These are phyloP conservation scores for Morpho achilles DNA, from an alignment of 2,888 invertebrate species.

Conservation along the genomic window DNA sequence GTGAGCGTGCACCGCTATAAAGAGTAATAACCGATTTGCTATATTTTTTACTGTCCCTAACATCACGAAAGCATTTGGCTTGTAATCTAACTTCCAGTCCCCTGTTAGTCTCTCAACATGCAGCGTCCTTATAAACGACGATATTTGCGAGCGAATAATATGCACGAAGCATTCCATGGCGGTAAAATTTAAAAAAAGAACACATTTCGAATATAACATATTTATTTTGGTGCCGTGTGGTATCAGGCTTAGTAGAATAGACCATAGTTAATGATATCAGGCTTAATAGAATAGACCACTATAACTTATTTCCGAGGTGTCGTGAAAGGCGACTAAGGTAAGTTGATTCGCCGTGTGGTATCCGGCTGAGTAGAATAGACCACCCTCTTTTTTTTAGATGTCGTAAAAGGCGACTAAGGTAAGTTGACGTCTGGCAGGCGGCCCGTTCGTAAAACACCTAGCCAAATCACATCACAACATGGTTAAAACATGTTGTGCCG, in stretches of 20 bases:
- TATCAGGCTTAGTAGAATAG: background rate
- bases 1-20: conserved; percentile 62
- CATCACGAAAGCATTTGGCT: conserved; percentile 47
- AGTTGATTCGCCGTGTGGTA: too few species aligned
- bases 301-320: background rate
- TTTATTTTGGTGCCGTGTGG: background rate
- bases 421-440: too few species aligned
- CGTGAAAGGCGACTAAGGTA: too few species aligned
- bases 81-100: conserved; percentile 36
- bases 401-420: too few species aligned
- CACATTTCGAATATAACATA: background rate
- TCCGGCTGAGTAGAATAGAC: too few species aligned
- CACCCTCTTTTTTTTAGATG: too few species aligned
- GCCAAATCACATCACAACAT: too few species aligned
- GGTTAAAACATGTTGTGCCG: too few species aligned
- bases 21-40: conserved; percentile 58
- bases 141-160: conserved; percentile 56
- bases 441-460: too few species aligned
- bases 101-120: conserved; percentile 43
- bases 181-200: conserved; percentile 43
- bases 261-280: background rate
- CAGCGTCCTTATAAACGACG: conserved; percentile 62
- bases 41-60: conserved; percentile 67
- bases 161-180: conserved; percentile 57
- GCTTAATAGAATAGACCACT: background rate